phyloP scores from a whole-genome alignment of 2,888 invertebrate genomes.

The Acholoe squamosa region DNA sequence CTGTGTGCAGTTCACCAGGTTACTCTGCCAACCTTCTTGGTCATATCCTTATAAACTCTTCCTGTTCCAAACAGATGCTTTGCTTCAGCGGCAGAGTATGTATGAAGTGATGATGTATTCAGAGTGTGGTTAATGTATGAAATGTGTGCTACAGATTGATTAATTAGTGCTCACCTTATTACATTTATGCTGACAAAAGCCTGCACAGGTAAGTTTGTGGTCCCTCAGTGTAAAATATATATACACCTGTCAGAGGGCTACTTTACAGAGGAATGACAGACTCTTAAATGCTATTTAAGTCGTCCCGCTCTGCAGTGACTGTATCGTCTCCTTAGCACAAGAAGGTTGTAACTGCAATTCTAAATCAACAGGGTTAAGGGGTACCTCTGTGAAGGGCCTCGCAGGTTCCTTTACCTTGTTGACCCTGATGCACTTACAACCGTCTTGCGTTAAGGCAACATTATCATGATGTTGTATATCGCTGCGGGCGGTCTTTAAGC shows the following conservation, averaged over 20 bases:
- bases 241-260: too few relatives aligned
- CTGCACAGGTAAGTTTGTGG: constrained; percentile 55
- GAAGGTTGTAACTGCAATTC: too few relatives aligned
- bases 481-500: background rate
- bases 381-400: too few relatives aligned
- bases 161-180: constrained; percentile 32
- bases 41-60: background rate
- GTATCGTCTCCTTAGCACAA: too few relatives aligned
- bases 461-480: background rate
- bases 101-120: background rate
- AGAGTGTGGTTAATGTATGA: background rate
- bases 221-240: background rate
- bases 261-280: too few relatives aligned
- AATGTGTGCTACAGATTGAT: background rate
- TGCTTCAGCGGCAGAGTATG: background rate
- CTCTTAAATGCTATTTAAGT: too few relatives aligned
- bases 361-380: too few relatives aligned
- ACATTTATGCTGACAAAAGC: constrained; percentile 57
- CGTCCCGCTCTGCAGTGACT: too few relatives aligned
- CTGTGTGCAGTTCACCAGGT: too few relatives aligned
- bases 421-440: too few relatives aligned
- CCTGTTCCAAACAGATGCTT: background rate
- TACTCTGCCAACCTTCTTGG: background rate
- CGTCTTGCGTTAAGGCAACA: background rate
- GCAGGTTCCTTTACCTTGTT: too few relatives aligned